These are phyloP conservation scores for Nemopilema nomurai DNA, from an alignment of 30 jellyfish, hydroid and myxozoan species.

Conservation along the genomic window DNA sequence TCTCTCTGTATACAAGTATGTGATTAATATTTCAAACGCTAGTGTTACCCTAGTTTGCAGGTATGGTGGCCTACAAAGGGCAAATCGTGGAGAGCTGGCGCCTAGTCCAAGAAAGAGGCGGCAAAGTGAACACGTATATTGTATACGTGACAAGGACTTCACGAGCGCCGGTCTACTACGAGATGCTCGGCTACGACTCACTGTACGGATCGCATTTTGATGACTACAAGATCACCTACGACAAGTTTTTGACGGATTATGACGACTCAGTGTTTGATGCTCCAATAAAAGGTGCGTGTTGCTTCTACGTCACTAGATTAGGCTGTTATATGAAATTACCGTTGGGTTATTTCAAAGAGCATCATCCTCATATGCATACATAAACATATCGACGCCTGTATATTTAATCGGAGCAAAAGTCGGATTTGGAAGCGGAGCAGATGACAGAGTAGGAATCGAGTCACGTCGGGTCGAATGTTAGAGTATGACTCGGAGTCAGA, in stretches of 20 bases:
- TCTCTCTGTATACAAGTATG: too few relatives aligned
- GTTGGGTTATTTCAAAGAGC: too few relatives aligned
- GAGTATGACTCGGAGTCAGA: too few relatives aligned
- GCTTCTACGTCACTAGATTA: too few relatives aligned
- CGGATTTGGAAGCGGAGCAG: too few relatives aligned
- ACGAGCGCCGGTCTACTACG: conserved; percentile 45
- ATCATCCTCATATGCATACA: too few relatives aligned
- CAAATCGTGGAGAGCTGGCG: conserved; percentile 70
- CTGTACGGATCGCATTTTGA: conserved; percentile 73
- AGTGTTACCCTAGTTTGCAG: conserved; percentile 12
- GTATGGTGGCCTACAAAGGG: conserved; percentile 25
- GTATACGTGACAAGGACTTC: conserved; percentile 23
- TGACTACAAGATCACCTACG: conserved; percentile 51
- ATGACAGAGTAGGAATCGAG: too few relatives aligned
- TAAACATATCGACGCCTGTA: too few relatives aligned
- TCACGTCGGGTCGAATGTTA: too few relatives aligned
- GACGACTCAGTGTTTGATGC: conserved; percentile 52
- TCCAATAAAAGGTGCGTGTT: conserved; percentile 46
- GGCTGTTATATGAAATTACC: too few relatives aligned
- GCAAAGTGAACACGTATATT: conserved; percentile 49
- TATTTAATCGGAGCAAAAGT: too few relatives aligned
- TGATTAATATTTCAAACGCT: too few relatives aligned
- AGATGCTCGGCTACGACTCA: conserved; percentile 67
- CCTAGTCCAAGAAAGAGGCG: conserved; percentile 28
- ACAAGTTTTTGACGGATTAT: not conserved